Evolutionary conservation across 2,797 vertebrate species (phyloP).

Genomic region (Chrysocyon brachyurus): DNA sequence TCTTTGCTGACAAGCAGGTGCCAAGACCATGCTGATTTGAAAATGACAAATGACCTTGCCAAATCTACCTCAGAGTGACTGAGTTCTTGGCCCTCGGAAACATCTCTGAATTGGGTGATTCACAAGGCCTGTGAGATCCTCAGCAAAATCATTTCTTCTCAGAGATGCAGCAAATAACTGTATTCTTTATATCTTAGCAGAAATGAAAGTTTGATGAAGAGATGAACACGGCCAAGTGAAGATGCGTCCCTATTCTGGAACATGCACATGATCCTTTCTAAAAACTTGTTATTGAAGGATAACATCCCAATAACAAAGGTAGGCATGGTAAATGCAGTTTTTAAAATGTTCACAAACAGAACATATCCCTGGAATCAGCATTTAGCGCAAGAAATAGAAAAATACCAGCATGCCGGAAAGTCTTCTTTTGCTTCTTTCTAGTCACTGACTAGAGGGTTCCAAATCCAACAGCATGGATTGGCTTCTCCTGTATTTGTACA

Average conservation of each 20-base stretch:
- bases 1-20: slow-evolving; percentile 3
- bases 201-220: slow-evolving; percentile 47
- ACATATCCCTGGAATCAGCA: background rate
- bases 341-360: background rate
- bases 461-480: background rate
- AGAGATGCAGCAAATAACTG: background rate
- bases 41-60: slow-evolving; percentile 57
- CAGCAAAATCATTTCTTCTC: slow-evolving; percentile 56
- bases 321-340: background rate
- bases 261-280: background rate
- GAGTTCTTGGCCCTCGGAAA: background rate
- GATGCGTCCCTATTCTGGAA: background rate
- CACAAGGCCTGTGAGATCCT: slow-evolving; percentile 28
- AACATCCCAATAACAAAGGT: background rate
- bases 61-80: background rate
- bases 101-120: slow-evolving; percentile 11
- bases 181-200: background rate
- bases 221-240: background rate
- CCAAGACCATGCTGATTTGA: slow-evolving; percentile 42
- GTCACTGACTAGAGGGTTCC: background rate
- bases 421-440: background rate
- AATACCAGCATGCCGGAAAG: background rate
- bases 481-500: background rate
- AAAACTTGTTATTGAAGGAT: background rate
- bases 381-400: background rate